Evolutionary conservation across 2,888 invertebrate species (phyloP), one percentile per base, ranked within the genome.

Genomic region (Choristoneura rosaceana): DNA sequence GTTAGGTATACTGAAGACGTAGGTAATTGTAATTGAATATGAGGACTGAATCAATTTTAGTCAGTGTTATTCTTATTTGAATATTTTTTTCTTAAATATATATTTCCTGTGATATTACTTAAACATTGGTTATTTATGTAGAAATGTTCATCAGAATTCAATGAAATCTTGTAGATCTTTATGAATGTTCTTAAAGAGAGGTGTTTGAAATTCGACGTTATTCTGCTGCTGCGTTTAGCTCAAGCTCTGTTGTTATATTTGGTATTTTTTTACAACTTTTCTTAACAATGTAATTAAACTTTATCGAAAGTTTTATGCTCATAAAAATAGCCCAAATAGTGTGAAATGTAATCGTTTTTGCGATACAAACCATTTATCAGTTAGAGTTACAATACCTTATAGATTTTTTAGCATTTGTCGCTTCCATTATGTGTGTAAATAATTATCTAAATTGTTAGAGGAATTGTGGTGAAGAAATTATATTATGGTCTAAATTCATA

Each of bases 391-490:
- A 89, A 87, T 90, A 52, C 52, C 52, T 52, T 88, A 89, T 90
- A 88, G 86, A 83, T 84, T 79, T 82, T 86, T 88, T 84, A 88
- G 87, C 87, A 88, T 91, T 85, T 84, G 84, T 91, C 89, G 91
- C 91, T 91, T 92, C 89, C 90, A 89, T 85, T 85, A 84, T 85
- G 87, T 90, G 83, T 91, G 91, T 93, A 92, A 89, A 92, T 92
- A 91, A 89, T 91, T 90, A 90, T 86, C 84, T 89, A 86, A 84
- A 84, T 88, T 88, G 88, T 90, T 92, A 91, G 90, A 87, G 82
- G 84, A 87, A 90, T 86, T 81, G 87, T 87, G 85, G 88, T 83
- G 84, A 86, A 87, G 84, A 84, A 90, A 91, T 84, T 92, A 91
- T 90, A 92, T 88, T 89, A 89, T 91, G 92, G 89, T 92, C 91